phyloP scores from a whole-genome alignment of 1,140 invertebrate genomes.

The Drosophila varians region DNA sequence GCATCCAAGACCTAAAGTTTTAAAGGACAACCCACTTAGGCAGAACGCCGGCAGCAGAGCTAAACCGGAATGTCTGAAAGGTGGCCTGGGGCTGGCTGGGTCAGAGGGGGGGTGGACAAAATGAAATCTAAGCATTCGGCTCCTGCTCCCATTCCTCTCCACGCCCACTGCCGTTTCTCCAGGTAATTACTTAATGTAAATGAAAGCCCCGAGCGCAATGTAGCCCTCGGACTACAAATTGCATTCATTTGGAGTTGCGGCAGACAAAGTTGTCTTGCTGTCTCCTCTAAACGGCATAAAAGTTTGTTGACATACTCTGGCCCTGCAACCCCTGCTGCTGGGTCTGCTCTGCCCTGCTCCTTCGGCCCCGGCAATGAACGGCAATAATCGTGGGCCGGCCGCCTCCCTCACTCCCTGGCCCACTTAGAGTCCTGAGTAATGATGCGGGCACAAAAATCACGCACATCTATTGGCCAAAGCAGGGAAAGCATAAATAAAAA shows the following conservation, averaged over 20 bases:
- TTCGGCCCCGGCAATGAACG: constrained; percentile 51
- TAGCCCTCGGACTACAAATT: constrained; percentile 55
- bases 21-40: background rate
- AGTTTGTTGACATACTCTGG: constrained; percentile 58
- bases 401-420: background rate
- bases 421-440: constrained; percentile 60
- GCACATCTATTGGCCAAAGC: constrained; percentile 52
- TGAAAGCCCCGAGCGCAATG: constrained; percentile 41
- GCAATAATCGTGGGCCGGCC: constrained; percentile 57
- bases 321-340: background rate
- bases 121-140: constrained; percentile 25
- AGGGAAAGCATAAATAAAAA: constrained; percentile 26
- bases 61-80: too few relatives aligned
- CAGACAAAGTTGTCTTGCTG: constrained; percentile 30
- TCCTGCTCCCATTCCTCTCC: background rate
- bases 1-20: too few relatives aligned
- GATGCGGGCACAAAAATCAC: constrained; percentile 68
- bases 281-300: background rate
- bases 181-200: constrained; percentile 76
- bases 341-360: too few relatives aligned
- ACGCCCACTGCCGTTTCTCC: constrained; percentile 17
- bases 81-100: too few relatives aligned
- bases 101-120: constrained; percentile 9
- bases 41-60: background rate
- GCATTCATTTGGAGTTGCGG: constrained; percentile 39